Percentiles rank a stretch among this genome's conserved stretches.
phyloP scores from a whole-genome alignment of 2,888 invertebrate genomes.

The Halocaridina rubra region DNA sequence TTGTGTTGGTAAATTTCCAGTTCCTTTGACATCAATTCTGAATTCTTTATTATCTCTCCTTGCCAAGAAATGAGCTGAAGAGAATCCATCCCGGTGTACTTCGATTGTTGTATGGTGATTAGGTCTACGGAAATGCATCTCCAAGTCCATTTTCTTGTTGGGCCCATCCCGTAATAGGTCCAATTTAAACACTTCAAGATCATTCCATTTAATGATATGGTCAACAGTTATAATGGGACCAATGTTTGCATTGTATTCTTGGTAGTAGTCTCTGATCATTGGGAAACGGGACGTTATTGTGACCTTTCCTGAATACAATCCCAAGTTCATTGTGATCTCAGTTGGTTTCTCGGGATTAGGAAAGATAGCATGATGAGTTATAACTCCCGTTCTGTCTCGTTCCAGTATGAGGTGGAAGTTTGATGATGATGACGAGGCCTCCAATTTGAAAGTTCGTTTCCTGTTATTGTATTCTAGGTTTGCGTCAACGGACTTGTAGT shows the following conservation, averaged over 20 bases:
- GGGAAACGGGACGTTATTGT: conserved; percentile 32
- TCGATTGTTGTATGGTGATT: conserved; percentile 49
- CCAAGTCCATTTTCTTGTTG: conserved; percentile 9
- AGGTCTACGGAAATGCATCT: conserved; percentile 25
- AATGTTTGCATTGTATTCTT: conserved; percentile 9
- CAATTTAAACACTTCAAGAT: conserved; percentile 31
- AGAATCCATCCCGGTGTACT: conserved; percentile 31
- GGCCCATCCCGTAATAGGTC: conserved; percentile 19
- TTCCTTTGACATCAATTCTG: conserved; percentile 30
- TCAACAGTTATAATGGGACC: neutral
- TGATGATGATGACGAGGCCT: conserved; percentile 33
- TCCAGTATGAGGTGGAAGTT: conserved; percentile 34
- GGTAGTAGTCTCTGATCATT: conserved; percentile 16
- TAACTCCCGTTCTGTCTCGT: neutral
- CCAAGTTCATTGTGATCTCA: conserved; percentile 20
- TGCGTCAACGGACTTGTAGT: conserved; percentile 33
- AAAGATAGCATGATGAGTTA: conserved; percentile 25
- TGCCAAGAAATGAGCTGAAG: conserved; percentile 19
- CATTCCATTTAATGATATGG: conserved; percentile 27
- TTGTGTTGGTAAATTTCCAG: conserved; percentile 17
- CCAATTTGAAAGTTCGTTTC: conserved; percentile 21
- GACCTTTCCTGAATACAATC: neutral
- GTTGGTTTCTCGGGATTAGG: conserved; percentile 49
- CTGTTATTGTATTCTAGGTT: conserved; percentile 20
- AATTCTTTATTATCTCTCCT: conserved; percentile 40